phyloP scores from a whole-genome alignment of 2,113 vertebrate species.

The Stigmatopora argus region DNA sequence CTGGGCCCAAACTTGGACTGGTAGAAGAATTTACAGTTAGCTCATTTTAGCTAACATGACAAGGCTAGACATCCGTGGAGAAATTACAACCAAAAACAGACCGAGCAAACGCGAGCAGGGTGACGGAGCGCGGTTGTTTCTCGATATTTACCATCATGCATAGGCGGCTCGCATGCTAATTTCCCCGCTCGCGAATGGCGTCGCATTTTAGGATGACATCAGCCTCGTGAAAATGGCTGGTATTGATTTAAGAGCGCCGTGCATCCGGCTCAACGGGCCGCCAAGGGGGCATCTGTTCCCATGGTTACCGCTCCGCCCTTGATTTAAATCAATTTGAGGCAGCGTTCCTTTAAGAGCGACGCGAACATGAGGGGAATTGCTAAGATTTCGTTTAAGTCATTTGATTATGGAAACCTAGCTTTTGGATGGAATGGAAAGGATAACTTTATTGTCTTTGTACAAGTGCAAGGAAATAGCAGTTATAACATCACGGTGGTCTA shows the following conservation, averaged over 20 bases:
- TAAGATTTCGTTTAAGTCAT: background rate
- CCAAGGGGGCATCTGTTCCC: constrained; percentile 36
- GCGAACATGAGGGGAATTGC: background rate
- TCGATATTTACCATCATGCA: too few species aligned
- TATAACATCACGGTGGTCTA: too few species aligned
- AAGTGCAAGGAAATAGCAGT: too few species aligned
- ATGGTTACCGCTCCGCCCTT: constrained; percentile 22
- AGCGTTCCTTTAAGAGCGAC: background rate
- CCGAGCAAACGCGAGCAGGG: too few species aligned
- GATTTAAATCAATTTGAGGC: constrained; percentile 22
- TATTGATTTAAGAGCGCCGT: constrained; percentile 40
- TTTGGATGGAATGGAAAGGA: too few species aligned
- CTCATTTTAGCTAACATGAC: background rate
- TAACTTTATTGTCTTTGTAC: too few species aligned
- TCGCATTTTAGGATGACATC: constrained; percentile 1
- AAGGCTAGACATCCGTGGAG: background rate
- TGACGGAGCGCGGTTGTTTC: too few species aligned
- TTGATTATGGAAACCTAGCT: background rate
- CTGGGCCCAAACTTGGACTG: background rate
- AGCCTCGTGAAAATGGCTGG: constrained; percentile 1
- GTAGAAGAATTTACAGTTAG: background rate
- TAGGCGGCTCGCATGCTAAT: too few species aligned
- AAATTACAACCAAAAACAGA: background rate
- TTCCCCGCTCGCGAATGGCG: background rate
- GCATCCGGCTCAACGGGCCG: constrained; percentile 15